Conservation (phyloP, 2,797 vertebrate genomes). For the Propithecus deckenii region DNA sequence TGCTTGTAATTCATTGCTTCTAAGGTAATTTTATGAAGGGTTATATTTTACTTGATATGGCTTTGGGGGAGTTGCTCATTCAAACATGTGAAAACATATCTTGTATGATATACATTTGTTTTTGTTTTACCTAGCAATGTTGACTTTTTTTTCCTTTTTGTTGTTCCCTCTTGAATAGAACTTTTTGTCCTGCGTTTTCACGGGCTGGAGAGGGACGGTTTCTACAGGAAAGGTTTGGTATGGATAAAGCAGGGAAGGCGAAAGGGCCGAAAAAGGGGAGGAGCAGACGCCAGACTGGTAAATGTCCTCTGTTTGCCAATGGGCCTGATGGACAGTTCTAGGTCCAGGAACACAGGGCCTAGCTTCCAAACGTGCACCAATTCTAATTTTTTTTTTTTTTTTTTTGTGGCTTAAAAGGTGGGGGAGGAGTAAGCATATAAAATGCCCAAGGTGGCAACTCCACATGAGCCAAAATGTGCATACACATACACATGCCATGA, state of each 20-base stretch:
- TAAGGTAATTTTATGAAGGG: background rate
- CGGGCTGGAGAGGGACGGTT: background rate
- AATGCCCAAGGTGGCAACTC: background rate
- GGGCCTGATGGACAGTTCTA: background rate
- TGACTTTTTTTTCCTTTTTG: background rate
- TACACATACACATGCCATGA: background rate
- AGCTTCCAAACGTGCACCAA: background rate
- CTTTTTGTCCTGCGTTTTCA: background rate
- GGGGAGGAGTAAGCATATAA: background rate
- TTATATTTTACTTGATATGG: background rate
- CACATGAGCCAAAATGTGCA: background rate
- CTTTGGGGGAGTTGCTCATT: background rate
- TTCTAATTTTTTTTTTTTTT: background rate
- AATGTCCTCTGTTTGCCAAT: background rate
- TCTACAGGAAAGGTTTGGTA: background rate
- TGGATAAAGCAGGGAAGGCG: background rate
- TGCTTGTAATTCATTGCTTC: background rate
- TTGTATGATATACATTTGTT: background rate
- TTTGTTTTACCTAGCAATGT: constrained; percentile 29
- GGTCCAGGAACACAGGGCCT: background rate
- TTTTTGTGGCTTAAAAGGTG: background rate
- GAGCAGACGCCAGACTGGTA: background rate
- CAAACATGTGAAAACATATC: background rate
- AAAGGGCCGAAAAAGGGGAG: background rate
- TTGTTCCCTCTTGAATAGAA: background rate